Percentiles rank a stretch among this genome's conserved stretches.
Conservation (phyloP, 2,888 invertebrate species). For the Ectemnius cavifrons region DNA sequence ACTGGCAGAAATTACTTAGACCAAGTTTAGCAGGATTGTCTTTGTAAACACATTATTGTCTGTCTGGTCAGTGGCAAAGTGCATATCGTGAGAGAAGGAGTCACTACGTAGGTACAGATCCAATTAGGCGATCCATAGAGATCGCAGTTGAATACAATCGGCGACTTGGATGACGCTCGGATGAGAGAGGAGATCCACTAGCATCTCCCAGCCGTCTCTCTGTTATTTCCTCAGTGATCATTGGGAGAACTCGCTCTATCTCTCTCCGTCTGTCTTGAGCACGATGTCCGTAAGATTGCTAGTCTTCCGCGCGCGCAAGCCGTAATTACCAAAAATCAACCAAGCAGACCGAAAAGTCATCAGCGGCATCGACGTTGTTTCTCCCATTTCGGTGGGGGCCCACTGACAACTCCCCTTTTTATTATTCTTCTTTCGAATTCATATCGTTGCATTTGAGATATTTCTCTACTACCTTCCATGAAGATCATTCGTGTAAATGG, state of each 20-base stretch:
- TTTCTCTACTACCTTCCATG: conserved; percentile 11
- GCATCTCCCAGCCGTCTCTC: conserved; percentile 54
- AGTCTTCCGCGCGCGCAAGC: conserved; percentile 53
- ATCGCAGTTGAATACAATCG: conserved; percentile 55
- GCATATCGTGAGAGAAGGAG: background rate
- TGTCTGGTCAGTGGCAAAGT: background rate
- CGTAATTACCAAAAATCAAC: conserved; percentile 71
- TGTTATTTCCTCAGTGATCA: conserved; percentile 70
- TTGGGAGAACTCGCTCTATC: conserved; percentile 59
- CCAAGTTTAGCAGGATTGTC: background rate
- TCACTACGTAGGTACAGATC: conserved; percentile 40
- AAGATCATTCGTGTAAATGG: background rate
- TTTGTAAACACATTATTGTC: background rate
- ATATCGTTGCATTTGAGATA: conserved; percentile 1
- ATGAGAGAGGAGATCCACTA: conserved; percentile 40
- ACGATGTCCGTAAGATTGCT: conserved; percentile 62
- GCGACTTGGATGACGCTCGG: conserved; percentile 44
- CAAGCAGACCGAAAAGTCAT: conserved; percentile 67
- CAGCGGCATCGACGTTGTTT: conserved; percentile 62
- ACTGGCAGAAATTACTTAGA: background rate
- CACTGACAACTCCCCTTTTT: conserved; percentile 48
- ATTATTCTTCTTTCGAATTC: no score
- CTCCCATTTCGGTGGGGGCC: conserved; percentile 66
- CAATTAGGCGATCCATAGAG: conserved; percentile 57
- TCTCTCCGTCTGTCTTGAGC: background rate